Conservation (phyloP, 2,797 vertebrate genomes). For the Manis pentadactyla region DNA sequence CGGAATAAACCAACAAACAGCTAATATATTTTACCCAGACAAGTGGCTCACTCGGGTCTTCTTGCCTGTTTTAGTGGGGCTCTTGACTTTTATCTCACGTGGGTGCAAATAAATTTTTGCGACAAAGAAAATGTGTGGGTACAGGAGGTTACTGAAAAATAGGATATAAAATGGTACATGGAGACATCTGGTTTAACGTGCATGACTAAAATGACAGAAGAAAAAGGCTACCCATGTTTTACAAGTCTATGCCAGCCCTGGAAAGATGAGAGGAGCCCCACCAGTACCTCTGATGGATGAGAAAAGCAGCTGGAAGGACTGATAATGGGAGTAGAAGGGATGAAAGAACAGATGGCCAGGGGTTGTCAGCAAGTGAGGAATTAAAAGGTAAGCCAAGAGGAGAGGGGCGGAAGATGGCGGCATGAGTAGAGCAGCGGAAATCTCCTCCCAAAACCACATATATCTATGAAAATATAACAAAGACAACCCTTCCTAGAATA, state of each 20-base stretch:
- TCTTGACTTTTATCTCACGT: constrained; percentile 15
- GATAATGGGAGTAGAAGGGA: neutral
- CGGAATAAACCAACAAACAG: neutral
- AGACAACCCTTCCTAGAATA: too few species aligned
- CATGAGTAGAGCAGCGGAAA: too few species aligned
- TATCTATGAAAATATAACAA: too few species aligned
- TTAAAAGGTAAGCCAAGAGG: neutral
- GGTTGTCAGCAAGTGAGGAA: neutral
- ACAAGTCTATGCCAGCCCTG: neutral
- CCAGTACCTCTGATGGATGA: neutral
- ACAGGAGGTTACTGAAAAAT: neutral
- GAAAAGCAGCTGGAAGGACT: neutral
- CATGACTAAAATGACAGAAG: neutral
- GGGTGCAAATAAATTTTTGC: neutral
- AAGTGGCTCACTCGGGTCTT: neutral
- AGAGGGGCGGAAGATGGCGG: too few species aligned
- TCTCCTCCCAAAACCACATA: too few species aligned
- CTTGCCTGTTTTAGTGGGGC: neutral
- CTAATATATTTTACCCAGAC: constrained; percentile 35
- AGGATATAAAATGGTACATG: neutral
- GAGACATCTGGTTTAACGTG: neutral
- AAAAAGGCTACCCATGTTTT: neutral
- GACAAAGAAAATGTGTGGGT: constrained; percentile 28
- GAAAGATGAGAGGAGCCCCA: neutral
- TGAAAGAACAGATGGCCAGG: neutral